A percentile compares a stretch with the other conserved stretches of the same genome.
phyloP scores from a whole-genome alignment of 2,113 vertebrate genomes.

The Nettapus auritus region DNA sequence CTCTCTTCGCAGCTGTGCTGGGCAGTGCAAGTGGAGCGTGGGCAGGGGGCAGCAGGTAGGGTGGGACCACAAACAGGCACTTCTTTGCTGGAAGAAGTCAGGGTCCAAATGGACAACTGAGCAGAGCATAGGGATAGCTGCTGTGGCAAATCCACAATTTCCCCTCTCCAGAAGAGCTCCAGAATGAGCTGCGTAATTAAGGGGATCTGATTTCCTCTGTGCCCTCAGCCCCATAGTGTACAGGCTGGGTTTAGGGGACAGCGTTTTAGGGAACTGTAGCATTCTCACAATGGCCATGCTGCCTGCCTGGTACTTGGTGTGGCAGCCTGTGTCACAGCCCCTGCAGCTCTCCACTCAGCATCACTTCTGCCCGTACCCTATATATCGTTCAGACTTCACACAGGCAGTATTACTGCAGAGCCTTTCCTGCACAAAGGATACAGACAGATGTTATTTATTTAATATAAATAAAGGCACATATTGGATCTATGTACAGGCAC shows the following conservation, averaged over 20 bases:
- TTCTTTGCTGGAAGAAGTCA: background rate
- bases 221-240: fast-evolving
- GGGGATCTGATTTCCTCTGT: background rate
- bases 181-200: background rate
- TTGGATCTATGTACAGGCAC: background rate
- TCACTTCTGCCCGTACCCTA: background rate
- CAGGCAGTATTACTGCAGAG: background rate
- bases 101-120: background rate
- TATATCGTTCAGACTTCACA: background rate
- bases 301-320: background rate
- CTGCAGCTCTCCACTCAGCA: background rate
- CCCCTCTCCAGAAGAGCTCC: background rate
- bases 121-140: background rate
- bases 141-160: background rate
- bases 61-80: fast-evolving
- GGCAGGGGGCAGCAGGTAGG: background rate
- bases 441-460: background rate
- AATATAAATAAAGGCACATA: background rate
- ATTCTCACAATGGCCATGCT: background rate
- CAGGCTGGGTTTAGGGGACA: fast-evolving
- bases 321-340: background rate
- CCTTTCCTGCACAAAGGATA: background rate
- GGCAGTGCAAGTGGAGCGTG: background rate
- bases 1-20: background rate
- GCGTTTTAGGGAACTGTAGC: background rate